Percentiles rank a stretch among this genome's conserved stretches.
Conservation (phyloP, 2,113 vertebrate genomes). For the Astur gentilis region DNA sequence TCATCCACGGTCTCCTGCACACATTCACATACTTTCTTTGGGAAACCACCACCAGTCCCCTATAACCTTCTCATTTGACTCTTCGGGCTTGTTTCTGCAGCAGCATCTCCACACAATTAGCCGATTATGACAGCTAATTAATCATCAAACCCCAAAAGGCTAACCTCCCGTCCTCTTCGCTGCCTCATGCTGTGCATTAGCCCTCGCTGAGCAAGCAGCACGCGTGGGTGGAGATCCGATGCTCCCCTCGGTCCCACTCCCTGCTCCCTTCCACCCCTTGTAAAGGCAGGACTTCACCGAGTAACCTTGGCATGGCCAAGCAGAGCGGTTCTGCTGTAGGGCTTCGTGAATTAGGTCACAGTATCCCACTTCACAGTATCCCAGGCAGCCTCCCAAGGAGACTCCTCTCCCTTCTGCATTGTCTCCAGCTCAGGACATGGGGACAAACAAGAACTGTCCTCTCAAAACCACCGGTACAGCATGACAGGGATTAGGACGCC, state of each 20-base stretch:
- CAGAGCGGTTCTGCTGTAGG: background rate
- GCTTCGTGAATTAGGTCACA: background rate
- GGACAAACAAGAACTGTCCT: background rate
- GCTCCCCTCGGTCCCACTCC: background rate
- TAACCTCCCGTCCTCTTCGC: background rate
- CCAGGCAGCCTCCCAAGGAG: background rate
- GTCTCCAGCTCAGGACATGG: background rate
- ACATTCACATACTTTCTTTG: background rate
- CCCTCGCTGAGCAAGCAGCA: background rate
- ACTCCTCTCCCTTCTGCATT: background rate
- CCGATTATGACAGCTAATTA: conserved; percentile 33
- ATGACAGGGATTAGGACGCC: background rate
- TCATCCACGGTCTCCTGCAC: background rate
- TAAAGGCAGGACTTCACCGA: background rate
- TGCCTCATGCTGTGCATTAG: background rate
- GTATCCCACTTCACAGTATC: background rate
- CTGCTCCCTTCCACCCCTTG: background rate
- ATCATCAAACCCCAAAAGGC: conserved; percentile 11
- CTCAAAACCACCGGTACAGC: background rate
- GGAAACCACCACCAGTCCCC: background rate
- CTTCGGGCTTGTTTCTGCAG: background rate
- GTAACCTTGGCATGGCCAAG: background rate
- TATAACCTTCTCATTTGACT: background rate
- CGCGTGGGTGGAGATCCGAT: background rate
- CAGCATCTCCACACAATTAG: conserved; percentile 13